phyloP scores from a whole-genome alignment of 1,140 invertebrate genomes.

The Idris sp. region DNA sequence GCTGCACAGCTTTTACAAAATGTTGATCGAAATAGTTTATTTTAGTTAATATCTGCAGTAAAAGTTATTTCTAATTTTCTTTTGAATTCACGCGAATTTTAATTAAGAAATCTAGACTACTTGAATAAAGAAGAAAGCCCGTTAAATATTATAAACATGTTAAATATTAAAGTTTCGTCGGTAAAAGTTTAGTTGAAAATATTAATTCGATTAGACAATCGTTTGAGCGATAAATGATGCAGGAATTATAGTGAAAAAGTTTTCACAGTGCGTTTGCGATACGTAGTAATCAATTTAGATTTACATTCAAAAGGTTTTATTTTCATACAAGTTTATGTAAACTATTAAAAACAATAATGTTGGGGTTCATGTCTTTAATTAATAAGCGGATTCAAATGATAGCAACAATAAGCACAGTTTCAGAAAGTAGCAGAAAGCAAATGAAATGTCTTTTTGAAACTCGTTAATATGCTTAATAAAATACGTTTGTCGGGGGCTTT shows the following conservation, averaged over 20 bases:
- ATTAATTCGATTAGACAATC: slow-evolving; percentile 15
- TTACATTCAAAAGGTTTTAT: no score
- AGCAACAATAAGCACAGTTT: slow-evolving; percentile 32
- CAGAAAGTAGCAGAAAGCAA: slow-evolving; percentile 23
- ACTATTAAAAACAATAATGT: no score
- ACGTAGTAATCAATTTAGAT: not conserved
- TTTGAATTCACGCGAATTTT: slow-evolving; percentile 2
- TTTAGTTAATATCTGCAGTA: no score
- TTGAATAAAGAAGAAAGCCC: slow-evolving; percentile 5
- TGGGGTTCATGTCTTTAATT: slow-evolving; percentile 28
- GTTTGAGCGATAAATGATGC: slow-evolving; percentile 12
- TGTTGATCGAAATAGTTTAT: no score
- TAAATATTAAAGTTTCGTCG: slow-evolving; percentile 6
- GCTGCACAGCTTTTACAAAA: no score
- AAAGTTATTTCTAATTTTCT: no score
- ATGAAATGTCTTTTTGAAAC: slow-evolving; percentile 44
- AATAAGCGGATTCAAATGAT: slow-evolving; percentile 10
- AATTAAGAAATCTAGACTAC: slow-evolving; percentile 1
- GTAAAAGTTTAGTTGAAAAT: slow-evolving; percentile 13
- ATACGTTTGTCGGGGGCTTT: slow-evolving; percentile 36
- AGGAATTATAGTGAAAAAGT: not conserved
- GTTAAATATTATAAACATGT: no score
- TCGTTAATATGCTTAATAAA: slow-evolving; percentile 49
- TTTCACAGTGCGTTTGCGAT: not conserved
- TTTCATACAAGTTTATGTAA: no score